These are phyloP conservation scores for Drosophila percnosoma DNA, from an alignment of 2,888 invertebrate genomes.

Conservation along the genomic window DNA sequence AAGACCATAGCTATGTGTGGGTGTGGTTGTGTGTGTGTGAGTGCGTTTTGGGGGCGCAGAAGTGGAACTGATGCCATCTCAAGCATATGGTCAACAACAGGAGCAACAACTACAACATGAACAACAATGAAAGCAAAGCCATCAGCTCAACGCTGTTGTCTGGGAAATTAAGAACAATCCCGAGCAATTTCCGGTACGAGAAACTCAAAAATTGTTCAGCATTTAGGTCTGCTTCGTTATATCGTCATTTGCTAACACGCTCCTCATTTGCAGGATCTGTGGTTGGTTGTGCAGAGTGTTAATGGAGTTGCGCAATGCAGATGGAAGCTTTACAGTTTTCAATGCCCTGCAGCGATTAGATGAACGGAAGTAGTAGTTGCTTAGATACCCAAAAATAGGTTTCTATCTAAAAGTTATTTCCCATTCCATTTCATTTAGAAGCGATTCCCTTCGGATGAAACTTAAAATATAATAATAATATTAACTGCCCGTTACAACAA, in stretches of 20 bases:
- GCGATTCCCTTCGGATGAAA: neutral
- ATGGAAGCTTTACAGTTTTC: conserved; percentile 30
- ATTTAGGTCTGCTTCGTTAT: conserved; percentile 38
- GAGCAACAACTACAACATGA: conserved; percentile 29
- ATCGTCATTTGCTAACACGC: conserved; percentile 18
- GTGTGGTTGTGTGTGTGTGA: conserved; percentile 4
- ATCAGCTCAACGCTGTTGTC: conserved; percentile 63
- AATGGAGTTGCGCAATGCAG: conserved; percentile 14
- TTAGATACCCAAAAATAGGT: neutral
- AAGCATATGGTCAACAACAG: conserved; percentile 72
- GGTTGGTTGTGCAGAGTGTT: conserved; percentile 17
- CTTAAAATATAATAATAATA: neutral
- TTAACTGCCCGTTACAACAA: neutral
- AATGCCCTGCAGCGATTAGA: conserved; percentile 63
- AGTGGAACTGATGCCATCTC: conserved; percentile 72
- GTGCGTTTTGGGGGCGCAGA: conserved; percentile 52
- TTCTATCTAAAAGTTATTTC: neutral
- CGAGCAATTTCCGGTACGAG: conserved; percentile 77
- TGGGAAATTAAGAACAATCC: conserved; percentile 80
- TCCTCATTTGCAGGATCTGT: neutral
- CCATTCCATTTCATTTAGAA: neutral
- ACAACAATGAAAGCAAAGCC: conserved; percentile 48
- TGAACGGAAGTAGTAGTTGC: conserved; percentile 48
- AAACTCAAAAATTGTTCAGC: conserved; percentile 70
- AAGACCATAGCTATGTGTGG: conserved; percentile 53